Evolutionary conservation across 1,140 invertebrate genomes (phyloP).

Genomic region (Drosophila sulfurigaster): DNA sequence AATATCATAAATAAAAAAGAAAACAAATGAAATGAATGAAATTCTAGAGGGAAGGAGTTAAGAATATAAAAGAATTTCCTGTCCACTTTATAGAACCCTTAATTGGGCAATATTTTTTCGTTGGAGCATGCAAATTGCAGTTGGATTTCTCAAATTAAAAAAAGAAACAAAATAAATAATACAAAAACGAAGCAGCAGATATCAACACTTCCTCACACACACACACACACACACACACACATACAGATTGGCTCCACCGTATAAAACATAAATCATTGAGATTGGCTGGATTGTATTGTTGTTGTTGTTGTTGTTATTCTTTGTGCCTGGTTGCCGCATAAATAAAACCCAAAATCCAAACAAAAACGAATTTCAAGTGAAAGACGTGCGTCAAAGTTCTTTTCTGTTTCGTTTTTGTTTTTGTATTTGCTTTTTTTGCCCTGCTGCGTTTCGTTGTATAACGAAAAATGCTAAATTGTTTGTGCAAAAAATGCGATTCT

Average conservation of each 20-base stretch:
- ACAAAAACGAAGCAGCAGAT: neutral
- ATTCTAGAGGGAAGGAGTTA: neutral
- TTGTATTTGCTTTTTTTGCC: neutral
- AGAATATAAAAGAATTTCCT: neutral
- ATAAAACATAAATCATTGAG: constrained; percentile 64
- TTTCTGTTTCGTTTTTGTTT: too few species aligned
- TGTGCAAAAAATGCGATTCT: constrained; percentile 47
- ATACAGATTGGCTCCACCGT: neutral
- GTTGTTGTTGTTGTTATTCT: neutral
- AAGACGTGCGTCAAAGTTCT: constrained; percentile 50
- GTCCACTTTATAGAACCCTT: neutral
- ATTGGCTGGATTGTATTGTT: neutral
- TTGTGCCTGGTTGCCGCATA: constrained; percentile 47
- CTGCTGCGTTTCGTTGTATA: constrained; percentile 16
- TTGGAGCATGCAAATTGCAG: constrained; percentile 6
- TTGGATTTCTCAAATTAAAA: neutral
- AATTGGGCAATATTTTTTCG: neutral
- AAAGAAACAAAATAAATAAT: neutral
- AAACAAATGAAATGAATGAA: too few species aligned
- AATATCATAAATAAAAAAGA: too few species aligned
- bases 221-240: constrained; percentile 2
- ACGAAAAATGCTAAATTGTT: constrained; percentile 34
- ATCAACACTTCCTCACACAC: constrained; percentile 17
- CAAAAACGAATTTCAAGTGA: constrained; percentile 54
- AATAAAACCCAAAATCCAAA: constrained; percentile 64